Conservation (phyloP, 2,888 invertebrate genomes). For the Endotricha flammealis region DNA sequence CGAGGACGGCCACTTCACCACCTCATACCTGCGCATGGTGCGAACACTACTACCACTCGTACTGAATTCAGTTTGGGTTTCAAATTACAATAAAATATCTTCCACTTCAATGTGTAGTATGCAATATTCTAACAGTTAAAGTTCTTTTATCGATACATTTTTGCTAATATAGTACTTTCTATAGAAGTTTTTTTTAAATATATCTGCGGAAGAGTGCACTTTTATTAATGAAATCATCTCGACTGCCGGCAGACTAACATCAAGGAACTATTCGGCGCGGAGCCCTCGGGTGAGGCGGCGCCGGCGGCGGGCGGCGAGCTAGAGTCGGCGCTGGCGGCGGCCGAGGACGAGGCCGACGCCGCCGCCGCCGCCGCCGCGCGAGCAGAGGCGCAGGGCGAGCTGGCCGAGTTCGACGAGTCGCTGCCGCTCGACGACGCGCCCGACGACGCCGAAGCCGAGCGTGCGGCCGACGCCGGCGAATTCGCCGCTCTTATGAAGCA, state of each 20-base stretch:
- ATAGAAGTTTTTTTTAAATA: too few relatives aligned
- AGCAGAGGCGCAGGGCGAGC: constrained; percentile 92
- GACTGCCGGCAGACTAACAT: constrained; percentile 92
- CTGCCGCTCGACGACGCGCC: constrained; percentile 85
- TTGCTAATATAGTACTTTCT: too few relatives aligned
- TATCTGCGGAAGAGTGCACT: too few relatives aligned
- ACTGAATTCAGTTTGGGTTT: too few relatives aligned
- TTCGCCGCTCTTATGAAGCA: constrained; percentile 52
- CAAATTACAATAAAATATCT: too few relatives aligned
- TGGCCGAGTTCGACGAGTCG: constrained; percentile 97
- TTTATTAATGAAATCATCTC: too few relatives aligned
- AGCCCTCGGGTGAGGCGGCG: constrained; percentile 44
- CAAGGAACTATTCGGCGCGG: constrained; percentile 92
- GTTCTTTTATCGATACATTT: too few relatives aligned
- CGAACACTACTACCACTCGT: too few relatives aligned
- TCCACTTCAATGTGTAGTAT: too few relatives aligned
- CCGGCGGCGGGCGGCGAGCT: constrained; percentile 65
- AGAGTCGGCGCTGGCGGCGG: constrained; percentile 91
- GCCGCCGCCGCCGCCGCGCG: constrained; percentile 92
- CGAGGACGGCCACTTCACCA: constrained; percentile 99
- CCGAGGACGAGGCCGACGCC: constrained; percentile 97
- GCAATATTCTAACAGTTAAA: too few relatives aligned
- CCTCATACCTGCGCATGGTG: constrained; percentile 91
- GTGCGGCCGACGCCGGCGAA: constrained; percentile 33
- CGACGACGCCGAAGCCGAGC: constrained; percentile 18